Conservation (phyloP, 2,113 vertebrate species). For the Entomyzon cyanotis region DNA sequence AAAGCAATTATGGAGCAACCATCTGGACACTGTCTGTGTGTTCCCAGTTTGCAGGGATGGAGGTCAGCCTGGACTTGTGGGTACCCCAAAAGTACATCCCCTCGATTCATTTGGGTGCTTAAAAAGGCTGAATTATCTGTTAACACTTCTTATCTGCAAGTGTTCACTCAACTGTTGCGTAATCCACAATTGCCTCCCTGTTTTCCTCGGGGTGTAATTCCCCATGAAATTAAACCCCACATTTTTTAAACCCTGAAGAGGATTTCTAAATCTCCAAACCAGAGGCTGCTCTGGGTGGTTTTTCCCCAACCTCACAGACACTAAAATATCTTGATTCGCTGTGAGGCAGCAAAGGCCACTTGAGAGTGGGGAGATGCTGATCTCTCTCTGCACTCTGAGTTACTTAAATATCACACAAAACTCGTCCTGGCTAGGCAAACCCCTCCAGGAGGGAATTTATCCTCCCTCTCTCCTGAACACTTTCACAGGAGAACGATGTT, state of each 20-base stretch:
- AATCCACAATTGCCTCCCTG: background rate
- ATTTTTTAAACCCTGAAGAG: background rate
- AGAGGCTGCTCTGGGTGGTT: background rate
- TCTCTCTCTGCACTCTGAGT: background rate
- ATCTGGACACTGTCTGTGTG: background rate
- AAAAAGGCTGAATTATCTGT: background rate
- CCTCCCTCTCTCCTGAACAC: background rate
- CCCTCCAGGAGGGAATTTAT: background rate
- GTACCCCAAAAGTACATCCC: background rate
- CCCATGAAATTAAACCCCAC: background rate
- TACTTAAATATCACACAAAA: background rate
- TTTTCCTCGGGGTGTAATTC: background rate
- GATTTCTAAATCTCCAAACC: background rate
- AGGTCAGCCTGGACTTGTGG: background rate
- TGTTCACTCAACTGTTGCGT: background rate
- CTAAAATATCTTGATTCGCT: background rate
- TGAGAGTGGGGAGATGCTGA: background rate
- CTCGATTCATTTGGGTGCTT: background rate
- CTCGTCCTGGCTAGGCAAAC: background rate
- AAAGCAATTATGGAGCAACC: background rate
- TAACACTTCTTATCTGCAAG: background rate
- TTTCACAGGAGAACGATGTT: background rate
- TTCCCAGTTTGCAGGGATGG: background rate
- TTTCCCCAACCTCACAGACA: background rate
- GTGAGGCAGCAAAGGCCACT: background rate